Conservation (phyloP, 2,113 vertebrate species). For the Mellivora capensis region DNA sequence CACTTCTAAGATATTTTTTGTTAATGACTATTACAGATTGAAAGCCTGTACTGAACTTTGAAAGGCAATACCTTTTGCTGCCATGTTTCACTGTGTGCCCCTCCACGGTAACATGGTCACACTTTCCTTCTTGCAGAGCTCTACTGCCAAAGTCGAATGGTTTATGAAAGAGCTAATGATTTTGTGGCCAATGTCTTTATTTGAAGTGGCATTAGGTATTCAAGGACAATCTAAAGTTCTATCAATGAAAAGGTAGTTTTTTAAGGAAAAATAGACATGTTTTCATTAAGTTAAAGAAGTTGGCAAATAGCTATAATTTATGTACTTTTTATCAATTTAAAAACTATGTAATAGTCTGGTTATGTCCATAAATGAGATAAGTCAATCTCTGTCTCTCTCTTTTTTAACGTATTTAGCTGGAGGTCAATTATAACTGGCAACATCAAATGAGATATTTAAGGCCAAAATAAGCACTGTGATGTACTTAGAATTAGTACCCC, state of each 20-base stretch:
- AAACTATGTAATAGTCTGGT: not conserved
- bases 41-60: constrained; percentile 38
- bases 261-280: not conserved
- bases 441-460: constrained; percentile 5
- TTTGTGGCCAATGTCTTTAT: constrained; percentile 3
- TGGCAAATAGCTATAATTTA: not conserved
- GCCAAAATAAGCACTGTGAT: not conserved
- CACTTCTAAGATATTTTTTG: constrained; percentile 60
- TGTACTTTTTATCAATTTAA: not conserved
- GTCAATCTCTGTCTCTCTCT: not conserved
- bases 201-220: constrained; percentile 23
- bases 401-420: not conserved
- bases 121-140: constrained; percentile 52
- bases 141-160: constrained; percentile 27
- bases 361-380: not conserved
- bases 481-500: not conserved
- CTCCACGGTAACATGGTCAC: not conserved
- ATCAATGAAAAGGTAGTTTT: not conserved
- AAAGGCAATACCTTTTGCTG: constrained; percentile 39
- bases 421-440: not conserved
- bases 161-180: constrained; percentile 47
- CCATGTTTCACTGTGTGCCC: not conserved
- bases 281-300: constrained; percentile 20
- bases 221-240: not conserved
- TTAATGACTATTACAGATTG: constrained; percentile 70